Percentiles rank a stretch among this genome's conserved stretches.
Conservation (phyloP, 2,888 invertebrate species). For the Galerucella calmariensis region DNA sequence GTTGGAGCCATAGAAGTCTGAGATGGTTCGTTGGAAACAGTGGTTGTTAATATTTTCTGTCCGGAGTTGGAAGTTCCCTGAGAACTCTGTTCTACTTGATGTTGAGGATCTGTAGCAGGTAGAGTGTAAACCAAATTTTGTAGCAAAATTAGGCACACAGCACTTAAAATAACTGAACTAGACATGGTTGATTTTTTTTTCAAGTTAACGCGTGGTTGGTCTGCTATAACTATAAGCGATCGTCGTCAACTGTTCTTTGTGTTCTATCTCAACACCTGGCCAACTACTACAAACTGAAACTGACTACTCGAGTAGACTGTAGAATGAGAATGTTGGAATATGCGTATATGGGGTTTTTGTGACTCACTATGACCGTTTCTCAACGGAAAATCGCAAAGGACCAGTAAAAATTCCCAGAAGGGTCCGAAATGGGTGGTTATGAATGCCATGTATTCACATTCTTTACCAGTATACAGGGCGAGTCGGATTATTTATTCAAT, state of each 20-base stretch:
- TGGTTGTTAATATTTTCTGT: not conserved
- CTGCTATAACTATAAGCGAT: no score
- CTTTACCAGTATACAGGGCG: conserved; percentile 28
- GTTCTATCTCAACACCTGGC: conserved; percentile 30
- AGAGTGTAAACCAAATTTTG: conserved; percentile 28
- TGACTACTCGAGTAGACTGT: conserved; percentile 16
- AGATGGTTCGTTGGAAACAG: no score
- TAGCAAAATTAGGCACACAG: conserved; percentile 31
- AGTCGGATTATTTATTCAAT: not conserved
- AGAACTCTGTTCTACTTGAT: not conserved
- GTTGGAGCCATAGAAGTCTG: not conserved
- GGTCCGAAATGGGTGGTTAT: conserved; percentile 29
- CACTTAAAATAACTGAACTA: conserved; percentile 17
- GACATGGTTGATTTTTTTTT: conserved; percentile 23
- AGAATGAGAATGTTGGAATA: conserved; percentile 23
- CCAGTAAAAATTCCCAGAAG: conserved; percentile 40
- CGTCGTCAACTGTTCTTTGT: not conserved
- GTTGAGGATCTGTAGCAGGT: not conserved
- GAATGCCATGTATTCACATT: conserved; percentile 20
- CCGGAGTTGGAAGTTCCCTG: not conserved
- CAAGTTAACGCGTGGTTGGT: conserved; percentile 2
- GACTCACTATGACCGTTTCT: conserved; percentile 29
- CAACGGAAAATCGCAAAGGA: conserved; percentile 42
- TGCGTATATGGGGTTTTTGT: conserved; percentile 33
- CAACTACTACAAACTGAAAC: not conserved